These are phyloP conservation scores for Gnathonemus longibarbis DNA, from an alignment of 2,113 vertebrate genomes.

Conservation along the genomic window DNA sequence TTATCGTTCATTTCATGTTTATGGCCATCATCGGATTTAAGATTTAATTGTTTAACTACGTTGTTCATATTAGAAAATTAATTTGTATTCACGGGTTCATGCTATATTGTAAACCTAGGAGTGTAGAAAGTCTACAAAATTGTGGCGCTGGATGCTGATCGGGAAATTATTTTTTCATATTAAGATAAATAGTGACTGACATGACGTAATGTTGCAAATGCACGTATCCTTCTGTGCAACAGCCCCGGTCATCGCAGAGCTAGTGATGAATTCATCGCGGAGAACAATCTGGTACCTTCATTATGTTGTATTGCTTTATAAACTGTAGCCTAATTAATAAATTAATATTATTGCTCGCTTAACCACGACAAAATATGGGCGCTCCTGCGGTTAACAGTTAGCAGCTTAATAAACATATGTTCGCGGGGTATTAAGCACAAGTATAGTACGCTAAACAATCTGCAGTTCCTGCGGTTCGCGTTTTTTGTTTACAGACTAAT, in stretches of 20 bases:
- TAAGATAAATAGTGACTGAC: not conserved
- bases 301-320: not conserved
- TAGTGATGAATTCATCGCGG: not conserved
- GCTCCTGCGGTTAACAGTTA: not conserved
- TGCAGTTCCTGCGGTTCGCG: not conserved
- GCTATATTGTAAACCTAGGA: not conserved
- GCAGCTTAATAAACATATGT: not conserved
- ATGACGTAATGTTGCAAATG: not conserved
- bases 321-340: not conserved
- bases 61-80: not conserved
- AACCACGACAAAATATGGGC: not conserved
- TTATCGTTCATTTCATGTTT: not conserved
- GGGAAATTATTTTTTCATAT: not conserved
- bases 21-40: not conserved
- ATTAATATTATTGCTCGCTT: not conserved
- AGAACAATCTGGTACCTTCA: not conserved
- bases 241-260: not conserved
- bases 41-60: not conserved
- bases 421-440: not conserved
- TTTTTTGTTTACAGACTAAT: not conserved
- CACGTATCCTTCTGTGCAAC: not conserved
- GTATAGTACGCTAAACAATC: not conserved
- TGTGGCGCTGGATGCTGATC: not conserved
- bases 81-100: not conserved
- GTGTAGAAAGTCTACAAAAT: not conserved